These are phyloP conservation scores for Amphipoea oculea DNA, from an alignment of 2,888 invertebrate species.

Conservation along the genomic window DNA sequence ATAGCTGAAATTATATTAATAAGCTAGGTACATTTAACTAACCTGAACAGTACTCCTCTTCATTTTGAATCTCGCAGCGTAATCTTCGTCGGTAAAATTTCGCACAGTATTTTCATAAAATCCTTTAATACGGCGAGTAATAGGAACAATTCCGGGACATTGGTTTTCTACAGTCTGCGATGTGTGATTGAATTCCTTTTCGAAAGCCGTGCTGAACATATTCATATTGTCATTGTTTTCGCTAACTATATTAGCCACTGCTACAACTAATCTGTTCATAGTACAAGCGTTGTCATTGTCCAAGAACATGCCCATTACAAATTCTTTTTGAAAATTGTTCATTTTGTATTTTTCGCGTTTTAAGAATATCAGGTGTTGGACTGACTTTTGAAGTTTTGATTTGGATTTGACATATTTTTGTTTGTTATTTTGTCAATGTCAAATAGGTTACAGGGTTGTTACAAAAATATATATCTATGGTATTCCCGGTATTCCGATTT, in stretches of 20 bases:
- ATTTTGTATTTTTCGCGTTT: conserved; percentile 54
- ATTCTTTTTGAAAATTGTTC: conserved; percentile 80
- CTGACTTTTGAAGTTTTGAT: not conserved
- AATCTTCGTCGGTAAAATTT: conserved; percentile 79
- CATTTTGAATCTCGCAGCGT: conserved; percentile 79
- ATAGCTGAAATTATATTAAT: not conserved
- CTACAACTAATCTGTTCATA: conserved; percentile 80
- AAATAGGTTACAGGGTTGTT: not conserved
- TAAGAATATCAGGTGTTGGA: too few relatives aligned
- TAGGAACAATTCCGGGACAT: conserved; percentile 40
- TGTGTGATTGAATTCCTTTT: conserved; percentile 69
- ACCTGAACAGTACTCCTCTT: conserved; percentile 83
- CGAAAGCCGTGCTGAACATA: conserved; percentile 71
- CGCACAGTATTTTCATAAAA: conserved; percentile 79
- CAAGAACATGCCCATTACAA: conserved; percentile 83
- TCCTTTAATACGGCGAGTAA: conserved; percentile 62
- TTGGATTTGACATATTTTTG: not conserved
- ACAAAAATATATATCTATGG: not conserved
- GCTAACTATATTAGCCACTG: conserved; percentile 81
- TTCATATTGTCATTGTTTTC: conserved; percentile 82
- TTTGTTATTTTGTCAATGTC: not conserved
- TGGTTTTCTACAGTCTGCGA: conserved; percentile 47
- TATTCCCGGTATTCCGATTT: not conserved
- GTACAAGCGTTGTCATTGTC: conserved; percentile 81
- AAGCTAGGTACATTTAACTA: not conserved